A percentile compares a stretch with the other conserved stretches of the same genome.
phyloP scores from a whole-genome alignment of 35 echinoderm and acorn worm genomes.

The Lytechinus variegatus region DNA sequence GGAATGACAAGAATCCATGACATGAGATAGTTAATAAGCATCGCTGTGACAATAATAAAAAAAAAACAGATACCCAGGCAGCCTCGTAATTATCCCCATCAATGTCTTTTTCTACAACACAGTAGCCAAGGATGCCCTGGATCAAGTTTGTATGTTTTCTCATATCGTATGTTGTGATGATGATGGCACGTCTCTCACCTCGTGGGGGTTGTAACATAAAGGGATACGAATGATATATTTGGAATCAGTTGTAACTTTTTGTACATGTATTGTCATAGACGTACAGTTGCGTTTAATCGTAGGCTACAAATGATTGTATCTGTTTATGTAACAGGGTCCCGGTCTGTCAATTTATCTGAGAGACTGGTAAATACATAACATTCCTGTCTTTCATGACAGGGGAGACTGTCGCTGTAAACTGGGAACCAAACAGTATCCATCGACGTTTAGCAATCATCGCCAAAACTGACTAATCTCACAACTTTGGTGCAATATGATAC shows the following conservation, averaged over 20 bases:
- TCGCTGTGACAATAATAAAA: background rate
- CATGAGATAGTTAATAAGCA: background rate
- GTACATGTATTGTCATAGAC: no score
- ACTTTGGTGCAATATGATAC: background rate
- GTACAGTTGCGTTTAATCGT: no score
- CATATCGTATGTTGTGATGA: slow-evolving; percentile 1
- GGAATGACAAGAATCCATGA: slow-evolving; percentile 23
- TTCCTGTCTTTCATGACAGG: background rate
- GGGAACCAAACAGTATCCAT: background rate
- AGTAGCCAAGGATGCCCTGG: background rate
- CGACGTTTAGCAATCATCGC: background rate
- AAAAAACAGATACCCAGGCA: background rate
- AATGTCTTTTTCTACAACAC: background rate
- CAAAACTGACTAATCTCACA: background rate
- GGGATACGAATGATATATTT: no score
- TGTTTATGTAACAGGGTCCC: background rate
- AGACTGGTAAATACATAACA: background rate
- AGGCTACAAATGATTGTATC: no score
- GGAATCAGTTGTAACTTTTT: no score
- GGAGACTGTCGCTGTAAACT: background rate
- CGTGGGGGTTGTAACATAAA: no score
- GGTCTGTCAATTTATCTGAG: background rate
- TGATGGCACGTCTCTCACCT: background rate
- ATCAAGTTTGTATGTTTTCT: slow-evolving; percentile 9
- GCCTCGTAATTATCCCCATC: slow-evolving; percentile 20